Evolutionary conservation across 1,140 invertebrate genomes (phyloP), one percentile per base, ranked within the genome.

Genomic region (Diorhabda carinulata): DNA sequence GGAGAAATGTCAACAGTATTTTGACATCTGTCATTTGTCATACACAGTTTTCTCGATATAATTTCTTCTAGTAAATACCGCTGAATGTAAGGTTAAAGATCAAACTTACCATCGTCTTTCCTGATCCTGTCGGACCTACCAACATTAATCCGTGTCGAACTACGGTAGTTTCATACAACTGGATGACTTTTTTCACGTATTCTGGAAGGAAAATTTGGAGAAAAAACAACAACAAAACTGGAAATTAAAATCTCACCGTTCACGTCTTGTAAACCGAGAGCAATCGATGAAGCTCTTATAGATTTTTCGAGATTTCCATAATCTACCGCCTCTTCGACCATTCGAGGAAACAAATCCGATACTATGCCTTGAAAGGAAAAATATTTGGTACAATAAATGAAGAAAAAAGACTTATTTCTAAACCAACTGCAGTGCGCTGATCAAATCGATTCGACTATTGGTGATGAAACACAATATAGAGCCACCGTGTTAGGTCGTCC

Each of bases 131-230:
- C 10, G 91, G 87, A 10, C 92, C 92, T 2, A 94, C 91, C 57
- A 94, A 81, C 91, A 95, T 94, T 68, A 94, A 85, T 8, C 92
- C 92, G 76, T 93, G 91, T 68, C 92, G 80, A 9, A 94, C 91
- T 25, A 92, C 87, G 67, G 91, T 93, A 66, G 91, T 94, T 78
- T 94, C 92, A 74, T 92, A 93, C 47, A 93, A 82, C 79, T 91
- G 89, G 57, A 91, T 88, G 2, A 89, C 88, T 83, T 94, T 94
- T 73, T 87, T 85, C 57, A 92, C 83, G 78, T 91, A 93, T 52
- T 85, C 88, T 89, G 79, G 68, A 74, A 74, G 63, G 9, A 43
- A 44, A 65, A 3, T 56, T 56, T 56, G 52, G n/a, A 56, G n/a
- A 59, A 3, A 59, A 59, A 59, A 59, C 3, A 10, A 3, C n/a